A percentile compares a stretch with the other conserved stretches of the same genome.
phyloP scores from a whole-genome alignment of 2,888 invertebrate species.

The Rhagonycha lutea region DNA sequence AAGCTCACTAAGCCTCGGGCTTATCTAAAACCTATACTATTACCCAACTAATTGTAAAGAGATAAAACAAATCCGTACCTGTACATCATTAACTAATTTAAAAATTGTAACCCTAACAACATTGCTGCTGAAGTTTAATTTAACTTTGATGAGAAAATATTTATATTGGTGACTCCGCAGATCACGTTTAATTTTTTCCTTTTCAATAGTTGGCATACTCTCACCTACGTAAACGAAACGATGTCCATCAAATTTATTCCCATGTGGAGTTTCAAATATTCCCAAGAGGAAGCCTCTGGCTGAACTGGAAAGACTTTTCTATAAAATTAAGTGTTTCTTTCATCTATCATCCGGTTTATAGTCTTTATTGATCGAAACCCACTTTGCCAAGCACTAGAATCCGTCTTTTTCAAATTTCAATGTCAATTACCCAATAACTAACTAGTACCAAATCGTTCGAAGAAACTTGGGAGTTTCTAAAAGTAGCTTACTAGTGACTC shows the following conservation, averaged over 20 bases:
- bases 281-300: background rate
- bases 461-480: no score
- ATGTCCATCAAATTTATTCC: background rate
- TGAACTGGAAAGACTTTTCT: background rate
- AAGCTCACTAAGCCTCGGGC: conserved; percentile 21
- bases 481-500: background rate
- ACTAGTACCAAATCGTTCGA: no score
- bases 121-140: background rate
- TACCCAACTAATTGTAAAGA: background rate
- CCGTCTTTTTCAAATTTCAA: background rate
- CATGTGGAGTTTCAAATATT: background rate
- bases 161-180: background rate
- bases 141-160: background rate
- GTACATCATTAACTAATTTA: background rate
- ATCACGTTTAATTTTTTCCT: background rate
- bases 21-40: conserved; percentile 9
- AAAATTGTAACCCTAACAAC: background rate
- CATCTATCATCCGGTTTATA: background rate
- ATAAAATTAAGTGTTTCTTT: background rate
- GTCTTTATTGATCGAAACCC: background rate
- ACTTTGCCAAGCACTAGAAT: background rate
- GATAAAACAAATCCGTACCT: background rate
- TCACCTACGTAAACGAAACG: background rate
- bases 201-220: background rate
- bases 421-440: background rate